These are phyloP conservation scores for Criorhina ranunculi DNA, from an alignment of 2,888 invertebrate genomes.

Conservation along the genomic window DNA sequence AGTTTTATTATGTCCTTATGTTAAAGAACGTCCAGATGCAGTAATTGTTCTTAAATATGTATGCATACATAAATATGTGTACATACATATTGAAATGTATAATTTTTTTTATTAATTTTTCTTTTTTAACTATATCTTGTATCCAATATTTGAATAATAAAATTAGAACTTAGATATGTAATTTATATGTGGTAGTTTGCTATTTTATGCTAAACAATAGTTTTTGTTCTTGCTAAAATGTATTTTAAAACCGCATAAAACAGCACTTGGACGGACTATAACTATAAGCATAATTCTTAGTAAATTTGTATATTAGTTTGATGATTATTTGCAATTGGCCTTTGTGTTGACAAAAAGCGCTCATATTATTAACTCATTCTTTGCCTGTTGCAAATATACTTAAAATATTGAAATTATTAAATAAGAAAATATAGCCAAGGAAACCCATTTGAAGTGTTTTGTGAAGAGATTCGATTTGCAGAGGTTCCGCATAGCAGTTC, in stretches of 20 bases:
- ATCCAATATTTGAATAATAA: no score
- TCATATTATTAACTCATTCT: conserved; percentile 80
- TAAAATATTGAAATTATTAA: conserved; percentile 68
- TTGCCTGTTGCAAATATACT: conserved; percentile 79
- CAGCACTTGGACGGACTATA: conserved; percentile 39
- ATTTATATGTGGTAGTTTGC: not conserved
- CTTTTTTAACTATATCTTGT: no score
- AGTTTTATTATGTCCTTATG: not conserved
- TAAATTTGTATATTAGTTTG: conserved; percentile 82
- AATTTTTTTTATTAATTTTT: not conserved
- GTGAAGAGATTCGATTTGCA: conserved; percentile 82
- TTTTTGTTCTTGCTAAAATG: not conserved
- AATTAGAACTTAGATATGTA: not conserved
- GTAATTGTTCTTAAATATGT: not conserved
- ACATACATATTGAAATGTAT: not conserved
- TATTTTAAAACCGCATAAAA: not conserved
- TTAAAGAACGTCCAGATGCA: conserved; percentile 2
- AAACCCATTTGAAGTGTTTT: conserved; percentile 72
- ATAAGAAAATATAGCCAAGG: conserved; percentile 53
- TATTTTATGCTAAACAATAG: no score
- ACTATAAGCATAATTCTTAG: not conserved
- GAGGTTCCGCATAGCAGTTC: conserved; percentile 73
- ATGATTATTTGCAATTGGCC: conserved; percentile 85
- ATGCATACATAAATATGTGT: not conserved
- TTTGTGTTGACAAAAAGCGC: conserved; percentile 85